Percentiles rank a stretch among this genome's conserved stretches.
Evolutionary conservation across 2,113 vertebrate species (phyloP).

Genomic region (Rhipidura dahli): DNA sequence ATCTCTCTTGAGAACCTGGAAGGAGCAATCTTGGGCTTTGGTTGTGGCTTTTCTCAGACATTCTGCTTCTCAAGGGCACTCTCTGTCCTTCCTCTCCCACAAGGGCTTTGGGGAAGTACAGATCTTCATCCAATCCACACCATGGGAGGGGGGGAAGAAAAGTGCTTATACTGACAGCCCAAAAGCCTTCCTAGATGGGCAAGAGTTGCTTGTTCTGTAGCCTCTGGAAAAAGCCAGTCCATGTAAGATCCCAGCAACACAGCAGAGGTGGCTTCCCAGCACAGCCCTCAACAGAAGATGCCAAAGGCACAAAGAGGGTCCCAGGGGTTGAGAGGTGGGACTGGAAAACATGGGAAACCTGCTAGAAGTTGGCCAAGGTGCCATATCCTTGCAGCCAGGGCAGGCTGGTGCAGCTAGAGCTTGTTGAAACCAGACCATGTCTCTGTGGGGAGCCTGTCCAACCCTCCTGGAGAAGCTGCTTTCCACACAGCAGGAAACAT

Average conservation of each 20-base stretch:
- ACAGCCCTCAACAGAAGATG: neutral
- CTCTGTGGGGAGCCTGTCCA: neutral
- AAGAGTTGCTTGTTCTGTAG: neutral
- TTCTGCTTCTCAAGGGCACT: neutral
- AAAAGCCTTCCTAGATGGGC: neutral
- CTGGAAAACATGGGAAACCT: neutral
- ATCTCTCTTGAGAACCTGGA: neutral
- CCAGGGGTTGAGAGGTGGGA: neutral
- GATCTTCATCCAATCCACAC: neutral
- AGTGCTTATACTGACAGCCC: neutral
- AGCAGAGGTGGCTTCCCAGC: neutral
- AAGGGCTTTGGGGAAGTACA: neutral
- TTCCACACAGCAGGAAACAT: neutral
- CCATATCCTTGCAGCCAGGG: rapidly evolving
- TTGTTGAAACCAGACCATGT: rapidly evolving
- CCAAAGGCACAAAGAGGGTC: neutral
- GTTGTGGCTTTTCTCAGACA: neutral
- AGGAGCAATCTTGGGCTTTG: neutral
- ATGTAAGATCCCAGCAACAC: neutral
- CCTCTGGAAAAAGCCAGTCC: neutral
- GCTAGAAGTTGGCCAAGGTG: neutral
- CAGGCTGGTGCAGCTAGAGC: neutral
- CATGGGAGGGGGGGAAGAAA: neutral
- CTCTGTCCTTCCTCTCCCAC: neutral
- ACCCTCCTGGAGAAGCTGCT: neutral